Evolutionary conservation across 2,888 invertebrate species (phyloP).

Genomic region (Amblyjoppa fuscipennis): DNA sequence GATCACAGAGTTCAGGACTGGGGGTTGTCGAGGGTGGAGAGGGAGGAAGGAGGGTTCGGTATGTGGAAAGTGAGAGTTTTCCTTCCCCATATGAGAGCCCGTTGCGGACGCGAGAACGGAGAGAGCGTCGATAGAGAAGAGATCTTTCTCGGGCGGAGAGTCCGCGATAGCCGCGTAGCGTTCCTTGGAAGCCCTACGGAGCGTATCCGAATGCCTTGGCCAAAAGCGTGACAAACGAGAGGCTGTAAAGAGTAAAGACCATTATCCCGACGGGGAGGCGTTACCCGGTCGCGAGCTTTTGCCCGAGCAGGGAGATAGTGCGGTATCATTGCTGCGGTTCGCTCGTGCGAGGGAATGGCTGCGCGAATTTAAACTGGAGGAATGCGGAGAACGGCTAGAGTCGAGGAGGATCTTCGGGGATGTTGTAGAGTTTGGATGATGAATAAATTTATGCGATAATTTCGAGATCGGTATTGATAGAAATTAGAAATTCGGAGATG

Average conservation of each 20-base stretch:
- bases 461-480: not conserved
- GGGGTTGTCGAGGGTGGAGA: not conserved
- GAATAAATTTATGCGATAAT: not conserved
- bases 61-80: constrained; percentile 32
- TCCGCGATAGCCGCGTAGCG: constrained; percentile 15
- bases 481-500: not conserved
- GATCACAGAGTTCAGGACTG: constrained; percentile 18
- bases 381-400: not conserved
- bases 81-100: not conserved
- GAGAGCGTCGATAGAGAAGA: constrained; percentile 29
- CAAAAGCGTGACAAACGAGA: constrained; percentile 70
- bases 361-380: constrained; percentile 1
- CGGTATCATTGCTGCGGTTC: not conserved
- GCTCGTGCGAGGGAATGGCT: not conserved
- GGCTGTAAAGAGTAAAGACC: constrained; percentile 66
- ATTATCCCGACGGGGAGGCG: constrained; percentile 68
- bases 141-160: constrained; percentile 27
- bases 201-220: constrained; percentile 46
- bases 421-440: not conserved
- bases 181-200: constrained; percentile 36
- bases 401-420: not conserved
- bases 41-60: not conserved
- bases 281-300: constrained; percentile 50
- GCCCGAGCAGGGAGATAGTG: not conserved
- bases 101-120: not conserved